Conservation (phyloP, 2,888 invertebrate genomes). For the Nomada fabriciana region DNA sequence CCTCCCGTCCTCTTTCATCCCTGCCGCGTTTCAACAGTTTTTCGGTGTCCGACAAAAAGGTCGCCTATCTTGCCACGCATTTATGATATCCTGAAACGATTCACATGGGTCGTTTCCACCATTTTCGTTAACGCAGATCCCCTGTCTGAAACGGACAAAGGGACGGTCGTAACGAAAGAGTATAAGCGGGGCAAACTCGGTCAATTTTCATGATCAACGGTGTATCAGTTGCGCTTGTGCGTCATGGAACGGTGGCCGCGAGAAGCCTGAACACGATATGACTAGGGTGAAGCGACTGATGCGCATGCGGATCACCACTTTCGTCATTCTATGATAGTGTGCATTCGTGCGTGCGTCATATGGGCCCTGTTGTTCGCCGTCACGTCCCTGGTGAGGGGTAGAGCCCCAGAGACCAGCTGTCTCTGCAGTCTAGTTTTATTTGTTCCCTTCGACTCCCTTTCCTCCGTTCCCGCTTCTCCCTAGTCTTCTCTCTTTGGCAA, state of each 20-base stretch:
- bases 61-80: too few species aligned
- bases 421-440: conserved; percentile 68
- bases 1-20: too few species aligned
- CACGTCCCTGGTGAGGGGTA: conserved; percentile 25
- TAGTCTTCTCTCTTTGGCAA: conserved; percentile 5
- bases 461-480: conserved; percentile 16
- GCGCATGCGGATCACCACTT: conserved; percentile 4
- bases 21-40: too few species aligned
- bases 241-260: conserved; percentile 24
- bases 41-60: too few species aligned
- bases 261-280: conserved; percentile 11
- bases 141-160: not conserved
- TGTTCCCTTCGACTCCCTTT: conserved; percentile 44
- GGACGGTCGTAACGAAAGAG: not conserved
- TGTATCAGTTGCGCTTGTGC: conserved; percentile 26
- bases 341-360: conserved; percentile 60
- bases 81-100: too few species aligned
- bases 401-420: conserved; percentile 66
- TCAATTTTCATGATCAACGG: conserved; percentile 33
- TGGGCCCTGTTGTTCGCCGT: conserved; percentile 60
- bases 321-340: not conserved
- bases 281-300: not conserved
- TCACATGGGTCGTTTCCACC: too few species aligned
- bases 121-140: not conserved
- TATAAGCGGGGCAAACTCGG: conserved; percentile 19